Evolutionary conservation across 1,140 invertebrate genomes (phyloP).

Genomic region (Caenorhabditis latens): DNA sequence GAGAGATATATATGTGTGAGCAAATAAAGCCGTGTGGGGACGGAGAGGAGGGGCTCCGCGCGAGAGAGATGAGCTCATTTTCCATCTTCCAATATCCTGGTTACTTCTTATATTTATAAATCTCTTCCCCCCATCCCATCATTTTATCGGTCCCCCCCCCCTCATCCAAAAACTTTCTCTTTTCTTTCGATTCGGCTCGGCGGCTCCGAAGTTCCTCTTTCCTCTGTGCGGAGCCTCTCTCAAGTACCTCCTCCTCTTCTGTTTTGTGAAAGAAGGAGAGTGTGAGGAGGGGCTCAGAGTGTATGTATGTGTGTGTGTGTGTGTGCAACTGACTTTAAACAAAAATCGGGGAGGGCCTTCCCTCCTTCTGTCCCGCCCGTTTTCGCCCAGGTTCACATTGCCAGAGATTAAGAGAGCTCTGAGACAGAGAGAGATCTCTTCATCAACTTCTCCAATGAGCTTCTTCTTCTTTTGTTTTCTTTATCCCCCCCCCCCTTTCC

Average conservation of each 20-base stretch:
- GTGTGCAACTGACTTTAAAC: constrained; percentile 15
- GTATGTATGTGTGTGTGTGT: constrained; percentile 29
- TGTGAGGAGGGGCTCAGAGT: background rate
- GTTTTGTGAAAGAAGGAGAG: constrained; percentile 18
- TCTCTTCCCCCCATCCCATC: background rate
- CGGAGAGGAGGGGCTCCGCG: background rate
- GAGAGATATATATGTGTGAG: background rate
- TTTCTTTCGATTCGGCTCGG: background rate
- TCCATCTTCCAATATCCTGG: background rate
- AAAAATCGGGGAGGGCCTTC: constrained; percentile 16
- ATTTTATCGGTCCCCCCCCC: background rate
- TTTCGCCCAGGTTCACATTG: constrained; percentile 33
- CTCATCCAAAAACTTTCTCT: background rate
- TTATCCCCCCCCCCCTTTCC: background rate
- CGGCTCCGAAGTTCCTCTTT: background rate
- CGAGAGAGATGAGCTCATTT: background rate
- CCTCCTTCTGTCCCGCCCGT: background rate
- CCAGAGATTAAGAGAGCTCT: background rate
- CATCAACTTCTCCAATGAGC: constrained; percentile 21
- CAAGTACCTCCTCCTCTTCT: constrained; percentile 56
- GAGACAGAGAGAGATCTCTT: background rate
- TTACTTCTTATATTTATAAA: background rate
- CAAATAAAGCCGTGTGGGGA: constrained; percentile 28
- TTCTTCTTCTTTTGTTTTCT: constrained; percentile 16
- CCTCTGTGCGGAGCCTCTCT: background rate